Evolutionary conservation across 1,140 invertebrate genomes (phyloP).

Genomic region (Archegozetes longisetosus): DNA sequence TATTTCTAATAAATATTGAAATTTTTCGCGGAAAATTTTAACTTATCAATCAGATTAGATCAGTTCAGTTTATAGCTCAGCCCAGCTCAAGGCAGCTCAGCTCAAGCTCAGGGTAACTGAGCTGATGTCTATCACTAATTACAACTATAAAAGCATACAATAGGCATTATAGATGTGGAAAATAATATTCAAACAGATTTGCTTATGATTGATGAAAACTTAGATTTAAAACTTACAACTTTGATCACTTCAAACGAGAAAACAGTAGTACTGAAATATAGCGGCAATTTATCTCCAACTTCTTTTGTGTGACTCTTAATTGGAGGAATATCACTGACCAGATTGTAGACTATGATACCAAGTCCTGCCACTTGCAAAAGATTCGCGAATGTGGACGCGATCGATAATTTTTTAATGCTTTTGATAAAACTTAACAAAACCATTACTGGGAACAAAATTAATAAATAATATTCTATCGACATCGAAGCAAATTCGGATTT

Average conservation of each 20-base stretch:
- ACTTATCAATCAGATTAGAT: too few species aligned
- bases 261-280: slow-evolving; percentile 29
- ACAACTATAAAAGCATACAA: too few species aligned
- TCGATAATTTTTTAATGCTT: slow-evolving; percentile 26
- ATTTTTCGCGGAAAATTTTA: too few species aligned
- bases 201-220: too few species aligned
- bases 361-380: slow-evolving; percentile 26
- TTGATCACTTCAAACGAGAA: slow-evolving; percentile 33
- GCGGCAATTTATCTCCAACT: slow-evolving; percentile 10
- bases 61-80: too few species aligned
- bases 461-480: neutral
- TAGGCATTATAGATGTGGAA: too few species aligned
- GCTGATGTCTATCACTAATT: too few species aligned
- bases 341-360: slow-evolving; percentile 26
- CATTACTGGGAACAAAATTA: slow-evolving; percentile 16
- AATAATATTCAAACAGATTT: too few species aligned
- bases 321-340: slow-evolving; percentile 23
- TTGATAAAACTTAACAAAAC: slow-evolving; percentile 19
- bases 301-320: slow-evolving; percentile 16
- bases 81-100: too few species aligned
- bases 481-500: neutral
- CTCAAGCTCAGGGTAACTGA: too few species aligned
- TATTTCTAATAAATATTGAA: too few species aligned
- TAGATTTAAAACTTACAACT: slow-evolving; percentile 26
- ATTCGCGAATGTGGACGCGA: slow-evolving; percentile 30